Base-by-base conservation (phyloP, 2,888 invertebrate species). In the Argyra leucocephala region DNA sequence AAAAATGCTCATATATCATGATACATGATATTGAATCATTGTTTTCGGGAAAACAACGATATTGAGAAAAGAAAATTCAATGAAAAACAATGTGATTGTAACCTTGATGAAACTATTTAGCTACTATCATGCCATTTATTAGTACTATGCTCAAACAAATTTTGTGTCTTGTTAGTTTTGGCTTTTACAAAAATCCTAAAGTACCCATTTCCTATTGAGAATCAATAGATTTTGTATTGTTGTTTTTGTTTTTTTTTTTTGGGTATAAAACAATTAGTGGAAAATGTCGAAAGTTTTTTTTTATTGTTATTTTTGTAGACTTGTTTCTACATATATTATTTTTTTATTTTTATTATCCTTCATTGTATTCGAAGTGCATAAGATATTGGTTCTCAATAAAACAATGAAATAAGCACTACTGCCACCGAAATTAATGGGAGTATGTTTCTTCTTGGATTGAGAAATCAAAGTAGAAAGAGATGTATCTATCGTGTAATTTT, bases 171-270 rank as follows among this genome's bases (percentile, higher is more conserved):
- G 7, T 9, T 9, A 15, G 12, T 48, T 31, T 31, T 48, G 2
- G 12, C 15, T 48, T 48, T 48, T 18, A 31, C 48, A 48, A 48
- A 48, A 48, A n/a, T n/a, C 48, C 18, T 48, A 18, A 48, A 48
- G 48, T 48, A 48, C 48, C 18, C 48, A 48, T 48, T 48, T 48
- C 48, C 48, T 48, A 48, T 48, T 48, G 48, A 15, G 48, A 48
- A 48, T 48, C 48, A 48, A 48, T 48, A 18, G 18, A 48, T 31
- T 31, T 31, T 18, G 48, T 2, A 31, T 31, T 31, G 31, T 31
- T 31, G 10, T 26, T 26, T 26, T 26, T 26, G 4, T 26, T 26
- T 26, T 31, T 31, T 31, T 31, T 31, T 6, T 48, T 48, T 2
- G 48, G 15, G 5, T 12, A 2, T 9, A 48, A 48, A 48, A 48